Percentiles rank a stretch among this genome's conserved stretches.
Conservation (phyloP, 2,888 invertebrate species). For the Sphaeridia pumilis region DNA sequence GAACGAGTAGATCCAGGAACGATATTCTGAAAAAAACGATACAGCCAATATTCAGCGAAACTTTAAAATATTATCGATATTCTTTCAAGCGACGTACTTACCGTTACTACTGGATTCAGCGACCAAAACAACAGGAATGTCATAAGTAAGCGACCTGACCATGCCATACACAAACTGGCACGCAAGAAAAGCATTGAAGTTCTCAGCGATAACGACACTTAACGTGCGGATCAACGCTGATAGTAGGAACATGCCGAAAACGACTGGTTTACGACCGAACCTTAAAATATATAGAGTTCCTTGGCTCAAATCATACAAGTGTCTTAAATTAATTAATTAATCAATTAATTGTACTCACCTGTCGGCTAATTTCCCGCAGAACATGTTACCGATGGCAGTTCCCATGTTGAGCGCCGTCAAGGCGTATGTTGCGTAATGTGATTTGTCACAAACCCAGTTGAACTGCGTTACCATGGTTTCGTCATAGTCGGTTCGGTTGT, state of each 20-base stretch:
- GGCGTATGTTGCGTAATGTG: constrained; percentile 18
- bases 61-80: neutral
- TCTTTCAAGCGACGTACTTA: neutral
- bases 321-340: neutral
- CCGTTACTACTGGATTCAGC: constrained; percentile 28
- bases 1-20: constrained; percentile 22
- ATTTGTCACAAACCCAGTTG: constrained; percentile 30
- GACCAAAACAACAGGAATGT: constrained; percentile 23
- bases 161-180: constrained; percentile 24
- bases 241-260: constrained; percentile 24
- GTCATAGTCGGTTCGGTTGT: constrained; percentile 26
- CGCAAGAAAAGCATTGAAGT: constrained; percentile 15
- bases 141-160: constrained; percentile 26
- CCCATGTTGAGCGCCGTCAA: constrained; percentile 14
- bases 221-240: constrained; percentile 25
- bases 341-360: constrained; percentile 12
- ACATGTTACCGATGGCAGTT: constrained; percentile 22
- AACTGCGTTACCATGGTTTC: constrained; percentile 30
- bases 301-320: neutral
- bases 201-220: constrained; percentile 22
- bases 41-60: neutral
- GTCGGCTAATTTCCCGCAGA: constrained; percentile 25
- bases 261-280: constrained; percentile 29
- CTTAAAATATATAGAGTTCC: constrained; percentile 12
- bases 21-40: constrained; percentile 12